Evolutionary conservation across 2,113 vertebrate species (phyloP).

Genomic region (Tragelaphus strepsiceros): DNA sequence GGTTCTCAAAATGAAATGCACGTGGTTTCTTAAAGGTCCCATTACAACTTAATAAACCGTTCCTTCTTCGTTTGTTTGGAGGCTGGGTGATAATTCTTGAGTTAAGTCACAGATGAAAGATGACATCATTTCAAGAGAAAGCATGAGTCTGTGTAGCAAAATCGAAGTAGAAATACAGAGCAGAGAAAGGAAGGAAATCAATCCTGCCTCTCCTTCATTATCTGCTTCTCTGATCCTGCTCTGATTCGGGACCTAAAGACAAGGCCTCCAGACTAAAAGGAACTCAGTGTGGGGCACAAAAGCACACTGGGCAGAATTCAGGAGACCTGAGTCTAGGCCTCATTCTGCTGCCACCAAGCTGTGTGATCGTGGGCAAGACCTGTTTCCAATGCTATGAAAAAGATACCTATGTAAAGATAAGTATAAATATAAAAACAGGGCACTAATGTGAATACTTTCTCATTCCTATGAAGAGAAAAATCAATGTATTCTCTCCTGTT

Average conservation of each 20-base stretch:
- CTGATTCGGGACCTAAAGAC: not conserved
- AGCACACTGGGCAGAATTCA: not conserved
- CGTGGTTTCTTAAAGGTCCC: not conserved
- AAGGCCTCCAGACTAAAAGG: not conserved
- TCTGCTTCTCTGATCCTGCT: not conserved
- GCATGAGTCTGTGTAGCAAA: not conserved
- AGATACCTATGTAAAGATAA: not conserved
- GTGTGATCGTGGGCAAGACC: not conserved
- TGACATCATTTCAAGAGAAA: not conserved
- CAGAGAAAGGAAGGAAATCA: not conserved
- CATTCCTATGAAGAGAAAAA: not conserved
- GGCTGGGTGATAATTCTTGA: not conserved
- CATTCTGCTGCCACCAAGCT: not conserved
- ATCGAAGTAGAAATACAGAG: not conserved
- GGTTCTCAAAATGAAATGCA: not conserved
- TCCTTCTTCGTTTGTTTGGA: not conserved
- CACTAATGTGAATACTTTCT: not conserved
- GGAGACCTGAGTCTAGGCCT: not conserved
- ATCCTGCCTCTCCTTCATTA: not conserved
- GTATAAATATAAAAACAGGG: slow-evolving; percentile 11
- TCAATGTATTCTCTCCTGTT: not conserved
- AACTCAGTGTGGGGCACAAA: not conserved
- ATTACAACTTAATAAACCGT: not conserved
- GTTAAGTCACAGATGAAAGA: slow-evolving; percentile 10
- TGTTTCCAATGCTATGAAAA: not conserved